Evolutionary conservation across 2,797 vertebrate species (phyloP).

Genomic region (Rhodeus uyekii): DNA sequence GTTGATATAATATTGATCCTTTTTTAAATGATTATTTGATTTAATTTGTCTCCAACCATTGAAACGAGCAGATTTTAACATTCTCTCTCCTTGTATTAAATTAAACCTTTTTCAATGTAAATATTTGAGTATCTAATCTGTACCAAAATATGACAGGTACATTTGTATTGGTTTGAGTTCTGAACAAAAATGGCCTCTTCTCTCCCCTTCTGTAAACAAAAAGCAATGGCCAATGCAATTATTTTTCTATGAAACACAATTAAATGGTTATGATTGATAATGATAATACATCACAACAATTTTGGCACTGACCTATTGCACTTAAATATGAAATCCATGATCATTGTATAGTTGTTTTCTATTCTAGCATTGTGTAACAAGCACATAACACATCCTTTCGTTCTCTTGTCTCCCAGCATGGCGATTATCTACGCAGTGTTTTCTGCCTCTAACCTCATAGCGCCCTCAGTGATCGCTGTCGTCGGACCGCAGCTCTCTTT

Average conservation of each 20-base stretch:
- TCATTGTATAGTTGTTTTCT: not conserved
- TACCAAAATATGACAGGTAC: too few relatives aligned
- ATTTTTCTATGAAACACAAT: not conserved
- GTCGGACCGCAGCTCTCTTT: constrained; percentile 90
- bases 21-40: too few relatives aligned
- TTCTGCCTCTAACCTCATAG: constrained; percentile 92
- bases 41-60: too few relatives aligned
- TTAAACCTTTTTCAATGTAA: too few relatives aligned
- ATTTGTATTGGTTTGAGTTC: too few relatives aligned
- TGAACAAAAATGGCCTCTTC: too few relatives aligned
- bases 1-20: too few relatives aligned
- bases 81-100: too few relatives aligned
- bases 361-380: not conserved
- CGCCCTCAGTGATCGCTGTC: constrained; percentile 90
- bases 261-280: not conserved
- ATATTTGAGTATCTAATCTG: too few relatives aligned
- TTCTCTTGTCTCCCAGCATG: constrained; percentile 78
- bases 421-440: constrained; percentile 96
- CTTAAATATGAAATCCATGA: not conserved
- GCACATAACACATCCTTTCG: not conserved
- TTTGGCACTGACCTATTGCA: not conserved
- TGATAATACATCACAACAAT: not conserved
- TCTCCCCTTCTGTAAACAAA: too few relatives aligned
- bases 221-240: too few relatives aligned
- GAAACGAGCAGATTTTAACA: too few relatives aligned